A percentile compares a stretch with the other conserved stretches of the same genome.
Evolutionary conservation across 2,797 vertebrate species (phyloP).

Genomic region (Artibeus lituratus): DNA sequence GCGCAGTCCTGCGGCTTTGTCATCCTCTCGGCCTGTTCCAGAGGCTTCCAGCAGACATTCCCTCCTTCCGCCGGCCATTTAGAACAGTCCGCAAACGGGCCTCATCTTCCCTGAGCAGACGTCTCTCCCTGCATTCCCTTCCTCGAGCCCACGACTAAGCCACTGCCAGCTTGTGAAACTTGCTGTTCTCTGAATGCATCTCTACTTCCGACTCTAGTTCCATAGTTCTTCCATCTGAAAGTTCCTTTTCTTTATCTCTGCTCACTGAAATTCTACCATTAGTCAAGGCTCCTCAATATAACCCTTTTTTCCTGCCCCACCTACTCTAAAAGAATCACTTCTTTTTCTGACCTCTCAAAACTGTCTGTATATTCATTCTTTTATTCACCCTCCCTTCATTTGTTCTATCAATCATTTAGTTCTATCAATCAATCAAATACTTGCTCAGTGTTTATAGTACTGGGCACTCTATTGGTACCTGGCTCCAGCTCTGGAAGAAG

Average conservation of each 20-base stretch:
- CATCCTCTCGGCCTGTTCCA: not conserved
- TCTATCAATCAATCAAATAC: not conserved
- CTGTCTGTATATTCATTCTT: not conserved
- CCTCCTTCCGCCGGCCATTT: not conserved
- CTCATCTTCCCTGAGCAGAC: not conserved
- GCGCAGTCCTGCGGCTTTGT: not conserved
- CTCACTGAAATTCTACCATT: not conserved
- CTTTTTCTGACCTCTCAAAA: not conserved
- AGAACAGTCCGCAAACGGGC: not conserved
- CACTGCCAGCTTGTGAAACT: not conserved
- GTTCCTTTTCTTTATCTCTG: not conserved
- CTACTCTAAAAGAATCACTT: not conserved
- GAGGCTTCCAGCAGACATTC: not conserved
- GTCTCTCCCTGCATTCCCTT: not conserved
- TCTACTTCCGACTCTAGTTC: not conserved
- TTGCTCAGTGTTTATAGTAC: not conserved
- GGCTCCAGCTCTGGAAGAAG: not conserved
- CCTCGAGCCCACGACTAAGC: not conserved
- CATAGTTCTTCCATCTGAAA: not conserved
- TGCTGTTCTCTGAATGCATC: not conserved
- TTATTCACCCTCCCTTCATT: not conserved
- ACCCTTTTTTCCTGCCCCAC: not conserved
- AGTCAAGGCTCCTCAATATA: not conserved
- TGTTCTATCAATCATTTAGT: not conserved
- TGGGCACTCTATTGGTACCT: not conserved